A percentile compares a stretch with the other conserved stretches of the same genome.
Conservation (phyloP, 2,888 invertebrate species). For the Unio pictorum region DNA sequence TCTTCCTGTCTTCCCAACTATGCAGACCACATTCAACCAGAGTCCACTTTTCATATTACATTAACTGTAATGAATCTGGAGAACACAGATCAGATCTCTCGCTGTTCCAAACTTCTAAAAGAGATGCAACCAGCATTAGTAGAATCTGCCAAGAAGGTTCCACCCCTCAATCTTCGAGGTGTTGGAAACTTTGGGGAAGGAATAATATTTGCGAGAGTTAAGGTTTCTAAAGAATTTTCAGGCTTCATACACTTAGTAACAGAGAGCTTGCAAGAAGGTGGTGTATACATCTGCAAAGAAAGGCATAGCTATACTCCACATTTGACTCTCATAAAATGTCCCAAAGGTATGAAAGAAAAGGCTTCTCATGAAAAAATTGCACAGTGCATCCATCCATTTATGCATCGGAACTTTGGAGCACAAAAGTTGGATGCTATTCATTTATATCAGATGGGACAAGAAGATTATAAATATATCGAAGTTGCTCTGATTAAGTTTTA, state of each 20-base stretch:
- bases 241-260: conserved; percentile 60
- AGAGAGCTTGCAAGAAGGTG: conserved; percentile 52
- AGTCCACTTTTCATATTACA: conserved; percentile 69
- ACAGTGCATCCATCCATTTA: too few relatives aligned
- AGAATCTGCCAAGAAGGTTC: conserved; percentile 31
- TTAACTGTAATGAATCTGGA: conserved; percentile 68
- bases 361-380: too few relatives aligned
- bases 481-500: too few relatives aligned
- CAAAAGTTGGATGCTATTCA: too few relatives aligned
- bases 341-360: too few relatives aligned
- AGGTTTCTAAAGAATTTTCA: conserved; percentile 56
- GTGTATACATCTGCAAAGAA: conserved; percentile 65
- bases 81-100: conserved; percentile 47
- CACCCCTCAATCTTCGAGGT: conserved; percentile 54
- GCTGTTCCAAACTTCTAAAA: conserved; percentile 47
- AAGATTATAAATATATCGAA: too few relatives aligned
- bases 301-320: conserved; percentile 70
- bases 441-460: too few relatives aligned
- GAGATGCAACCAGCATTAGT: conserved; percentile 39
- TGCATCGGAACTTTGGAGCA: too few relatives aligned
- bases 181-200: conserved; percentile 67
- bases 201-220: conserved; percentile 68
- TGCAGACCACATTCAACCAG: conserved; percentile 60
- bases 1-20: conserved; percentile 62
- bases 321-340: conserved; percentile 54